Conservation (phyloP, 2,113 vertebrate species). For the Psettodes erumei region DNA sequence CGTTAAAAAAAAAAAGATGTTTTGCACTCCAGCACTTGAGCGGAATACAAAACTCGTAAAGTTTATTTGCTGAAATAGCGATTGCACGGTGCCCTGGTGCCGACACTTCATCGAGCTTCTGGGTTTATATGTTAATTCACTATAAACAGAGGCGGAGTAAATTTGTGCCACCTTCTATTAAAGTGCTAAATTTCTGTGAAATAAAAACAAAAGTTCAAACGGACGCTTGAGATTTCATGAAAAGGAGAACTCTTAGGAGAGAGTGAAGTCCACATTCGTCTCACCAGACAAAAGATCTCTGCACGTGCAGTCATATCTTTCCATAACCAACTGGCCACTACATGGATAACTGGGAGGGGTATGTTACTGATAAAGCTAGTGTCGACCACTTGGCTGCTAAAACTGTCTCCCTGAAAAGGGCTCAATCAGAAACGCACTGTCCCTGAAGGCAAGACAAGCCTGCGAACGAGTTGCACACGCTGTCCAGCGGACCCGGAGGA, state of each 20-base stretch:
- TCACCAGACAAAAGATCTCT: too few species aligned
- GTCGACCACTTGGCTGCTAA: conserved; percentile 3
- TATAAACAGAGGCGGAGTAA: neutral
- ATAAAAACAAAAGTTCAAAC: neutral
- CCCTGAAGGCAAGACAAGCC: neutral
- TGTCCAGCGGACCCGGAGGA: conserved; percentile 17
- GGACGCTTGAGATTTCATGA: neutral
- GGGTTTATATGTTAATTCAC: neutral
- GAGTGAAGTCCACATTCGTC: too few species aligned
- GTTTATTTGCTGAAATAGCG: neutral
- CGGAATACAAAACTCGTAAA: neutral
- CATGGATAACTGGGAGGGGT: too few species aligned
- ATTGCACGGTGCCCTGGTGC: neutral
- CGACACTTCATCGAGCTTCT: neutral
- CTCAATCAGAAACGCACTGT: neutral
- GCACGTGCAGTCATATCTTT: too few species aligned
- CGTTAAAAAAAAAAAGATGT: neutral
- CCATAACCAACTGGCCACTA: too few species aligned
- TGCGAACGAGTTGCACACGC: neutral
- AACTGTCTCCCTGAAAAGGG: neutral
- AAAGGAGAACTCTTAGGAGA: too few species aligned
- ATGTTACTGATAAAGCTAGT: too few species aligned
- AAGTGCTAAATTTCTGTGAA: neutral
- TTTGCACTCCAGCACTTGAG: neutral
- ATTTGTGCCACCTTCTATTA: neutral